These are phyloP conservation scores for Xanthorhoe designata DNA, from an alignment of 2,888 invertebrate genomes.

Conservation along the genomic window DNA sequence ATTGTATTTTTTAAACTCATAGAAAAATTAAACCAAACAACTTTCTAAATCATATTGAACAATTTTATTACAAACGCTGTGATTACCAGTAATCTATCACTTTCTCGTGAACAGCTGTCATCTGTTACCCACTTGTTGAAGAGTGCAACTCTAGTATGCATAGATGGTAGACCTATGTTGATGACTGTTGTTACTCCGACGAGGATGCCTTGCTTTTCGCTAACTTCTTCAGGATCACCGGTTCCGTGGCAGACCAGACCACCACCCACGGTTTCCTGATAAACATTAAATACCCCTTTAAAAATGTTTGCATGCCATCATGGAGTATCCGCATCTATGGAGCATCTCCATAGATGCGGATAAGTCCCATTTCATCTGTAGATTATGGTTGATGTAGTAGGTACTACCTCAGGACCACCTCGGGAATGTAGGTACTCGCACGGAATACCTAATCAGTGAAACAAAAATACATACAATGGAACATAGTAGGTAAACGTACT, in stretches of 20 bases:
- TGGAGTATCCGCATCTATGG: no score
- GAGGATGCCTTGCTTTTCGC: constrained; percentile 55
- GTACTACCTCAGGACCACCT: no score
- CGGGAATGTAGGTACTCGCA: no score
- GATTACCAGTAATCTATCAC: constrained; percentile 26
- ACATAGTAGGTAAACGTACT: no score
- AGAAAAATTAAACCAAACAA: constrained; percentile 6
- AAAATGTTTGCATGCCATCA: no score
- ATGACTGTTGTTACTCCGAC: constrained; percentile 64
- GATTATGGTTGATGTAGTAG: no score
- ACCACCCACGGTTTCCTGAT: constrained; percentile 66
- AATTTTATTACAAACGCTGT: constrained; percentile 33
- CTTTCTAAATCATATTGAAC: constrained; percentile 17
- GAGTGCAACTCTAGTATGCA: constrained; percentile 57
- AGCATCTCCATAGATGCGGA: no score
- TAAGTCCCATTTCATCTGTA: no score
- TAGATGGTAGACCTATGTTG: constrained; percentile 55
- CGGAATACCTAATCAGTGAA: no score
- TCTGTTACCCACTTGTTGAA: constrained; percentile 61
- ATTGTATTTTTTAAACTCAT: not conserved
- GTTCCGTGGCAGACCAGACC: constrained; percentile 67
- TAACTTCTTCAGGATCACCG: constrained; percentile 59
- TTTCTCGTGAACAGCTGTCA: constrained; percentile 21
- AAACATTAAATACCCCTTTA: not conserved
- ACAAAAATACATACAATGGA: no score